Conservation (phyloP, 2,797 vertebrate genomes). For the Spondyliosoma cantharus region DNA sequence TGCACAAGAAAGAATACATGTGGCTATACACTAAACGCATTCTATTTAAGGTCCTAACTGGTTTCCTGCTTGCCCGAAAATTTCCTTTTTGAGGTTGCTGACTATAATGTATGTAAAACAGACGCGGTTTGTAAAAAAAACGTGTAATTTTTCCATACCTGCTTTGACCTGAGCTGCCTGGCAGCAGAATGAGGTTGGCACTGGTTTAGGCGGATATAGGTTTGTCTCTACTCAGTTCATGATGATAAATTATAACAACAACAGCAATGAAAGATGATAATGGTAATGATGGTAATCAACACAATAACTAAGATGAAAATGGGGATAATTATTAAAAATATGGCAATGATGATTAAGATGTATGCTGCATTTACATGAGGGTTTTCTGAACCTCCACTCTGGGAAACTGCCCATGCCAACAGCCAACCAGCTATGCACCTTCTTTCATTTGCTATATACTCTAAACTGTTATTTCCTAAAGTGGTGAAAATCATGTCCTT, state of each 20-base stretch:
- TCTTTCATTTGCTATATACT: neutral
- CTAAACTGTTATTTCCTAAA: neutral
- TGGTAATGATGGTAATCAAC: slow-evolving; percentile 24
- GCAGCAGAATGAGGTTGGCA: slow-evolving; percentile 66
- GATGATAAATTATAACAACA: slow-evolving; percentile 31
- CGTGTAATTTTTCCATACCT: slow-evolving; percentile 69
- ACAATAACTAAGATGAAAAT: slow-evolving; percentile 25
- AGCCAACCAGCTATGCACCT: neutral
- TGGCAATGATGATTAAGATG: slow-evolving; percentile 16
- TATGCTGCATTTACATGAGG: slow-evolving; percentile 13
- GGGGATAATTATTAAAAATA: neutral
- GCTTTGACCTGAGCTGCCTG: slow-evolving; percentile 62
- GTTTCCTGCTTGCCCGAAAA: slow-evolving; percentile 68
- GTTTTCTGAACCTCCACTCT: neutral
- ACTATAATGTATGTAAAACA: slow-evolving; percentile 73
- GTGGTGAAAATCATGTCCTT: neutral
- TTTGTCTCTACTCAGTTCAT: neutral
- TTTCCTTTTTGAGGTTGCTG: slow-evolving; percentile 57
- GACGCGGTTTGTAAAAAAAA: slow-evolving; percentile 74
- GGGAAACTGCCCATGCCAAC: neutral
- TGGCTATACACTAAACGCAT: slow-evolving; percentile 66
- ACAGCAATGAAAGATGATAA: slow-evolving; percentile 23
- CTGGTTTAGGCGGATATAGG: slow-evolving; percentile 41
- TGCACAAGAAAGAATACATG: slow-evolving; percentile 52
- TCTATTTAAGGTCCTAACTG: slow-evolving; percentile 74